phyloP scores from a whole-genome alignment of 2,888 invertebrate genomes.

The Psylliodes chrysocephalus region DNA sequence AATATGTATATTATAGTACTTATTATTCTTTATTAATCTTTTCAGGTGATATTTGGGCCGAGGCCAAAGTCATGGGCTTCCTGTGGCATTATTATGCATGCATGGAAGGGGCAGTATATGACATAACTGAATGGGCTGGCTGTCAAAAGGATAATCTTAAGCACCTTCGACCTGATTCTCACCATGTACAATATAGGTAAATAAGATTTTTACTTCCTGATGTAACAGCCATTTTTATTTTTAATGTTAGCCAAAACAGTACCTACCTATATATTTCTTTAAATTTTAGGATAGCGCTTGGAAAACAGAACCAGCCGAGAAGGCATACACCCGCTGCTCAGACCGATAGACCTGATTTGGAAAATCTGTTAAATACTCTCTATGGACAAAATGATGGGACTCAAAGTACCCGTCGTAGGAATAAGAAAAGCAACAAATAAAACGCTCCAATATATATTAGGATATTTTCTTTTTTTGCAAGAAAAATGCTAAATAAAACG shows the following conservation, averaged over 20 bases:
- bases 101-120: constrained; percentile 95
- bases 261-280: neutral
- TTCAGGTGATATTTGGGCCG: constrained; percentile 98
- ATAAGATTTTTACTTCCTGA: no score
- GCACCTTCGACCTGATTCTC: constrained; percentile 90
- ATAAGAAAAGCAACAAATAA: constrained; percentile 57
- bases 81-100: constrained; percentile 96
- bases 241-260: no score
- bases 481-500: constrained; percentile 44
- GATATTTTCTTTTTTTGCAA: constrained; percentile 38
- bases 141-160: constrained; percentile 85
- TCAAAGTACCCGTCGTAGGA: constrained; percentile 54
- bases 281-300: constrained; percentile 74
- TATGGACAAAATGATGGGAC: constrained; percentile 72
- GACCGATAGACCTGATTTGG: constrained; percentile 80
- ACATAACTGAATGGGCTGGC: constrained; percentile 97
- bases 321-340: constrained; percentile 52
- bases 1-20: no score
- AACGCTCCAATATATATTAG: constrained; percentile 36
- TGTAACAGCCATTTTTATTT: no score
- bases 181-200: constrained; percentile 83
- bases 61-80: constrained; percentile 80
- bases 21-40: no score
- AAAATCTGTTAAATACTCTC: constrained; percentile 83
- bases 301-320: constrained; percentile 64